Evolutionary conservation across 2,113 vertebrate genomes (phyloP), one percentile per base, ranked within the genome.

Genomic region (Mesembrinibis cayennensis): DNA sequence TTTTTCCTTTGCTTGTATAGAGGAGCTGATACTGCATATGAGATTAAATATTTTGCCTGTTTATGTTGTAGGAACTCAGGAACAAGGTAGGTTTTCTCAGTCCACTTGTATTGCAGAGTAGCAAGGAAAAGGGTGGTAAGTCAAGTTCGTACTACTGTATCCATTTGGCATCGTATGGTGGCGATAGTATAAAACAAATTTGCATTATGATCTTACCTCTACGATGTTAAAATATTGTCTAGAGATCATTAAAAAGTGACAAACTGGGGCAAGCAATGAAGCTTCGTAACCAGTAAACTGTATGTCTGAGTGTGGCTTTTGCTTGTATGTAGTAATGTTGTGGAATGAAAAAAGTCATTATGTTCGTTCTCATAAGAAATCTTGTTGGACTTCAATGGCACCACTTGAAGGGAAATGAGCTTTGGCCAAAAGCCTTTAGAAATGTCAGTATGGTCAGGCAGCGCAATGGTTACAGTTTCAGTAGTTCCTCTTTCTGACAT

Each of bases 341-440:
- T n/a, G 26, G 42, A 29, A 4, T 7, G 11, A 25, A 67, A 56
- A 69, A 69, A 49, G 21, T 7, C 23, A 47, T 13, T 1, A 8
- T 36, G n/a, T 53, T 21, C 15, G 3, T 49, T 79, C 63, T 61
- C 40, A 21, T 26, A 36, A 79, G 38, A 79, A 53, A 80, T 67
- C 25, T 17, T 2, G 0, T 14, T 11, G 3, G 52, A 29, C n/a
- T 55, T 55, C 19, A 62, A 4, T 42, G 22, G n/a, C 13, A 73
- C 59, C 22, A 21, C 26, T 53, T 52, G 13, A 7, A 82, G 16
- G 29, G 25, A 59, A 90, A 36, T 19, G 18, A 82, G 17, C 18
- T 52, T 76, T 70, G 36, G 34, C 7, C 22, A 34, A 77, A 34
- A 77, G 25, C 38, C n/a, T 79, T 80, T 38, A 61, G 53, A 74